Evolutionary conservation across 1,140 invertebrate species (phyloP), one percentile per base, ranked within the genome.

Genomic region (Fopius arisanus): DNA sequence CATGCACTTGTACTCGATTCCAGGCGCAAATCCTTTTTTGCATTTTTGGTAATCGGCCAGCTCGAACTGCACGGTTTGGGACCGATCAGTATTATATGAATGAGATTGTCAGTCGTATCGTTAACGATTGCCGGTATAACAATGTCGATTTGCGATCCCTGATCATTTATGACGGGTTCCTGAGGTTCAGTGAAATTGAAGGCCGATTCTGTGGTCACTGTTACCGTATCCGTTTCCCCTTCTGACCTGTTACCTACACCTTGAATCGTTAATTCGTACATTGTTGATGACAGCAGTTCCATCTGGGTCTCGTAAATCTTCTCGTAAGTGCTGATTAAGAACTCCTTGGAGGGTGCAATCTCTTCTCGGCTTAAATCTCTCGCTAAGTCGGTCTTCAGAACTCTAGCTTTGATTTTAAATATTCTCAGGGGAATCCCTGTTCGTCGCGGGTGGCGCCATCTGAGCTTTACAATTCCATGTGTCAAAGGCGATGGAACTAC

Each of bases 51-150:
- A 78, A n/a, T 40, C 21, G 29, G 0, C 4, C 16, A 41, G 28
- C 16, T 41, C 75, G 29, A 48, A 1, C 77, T 14, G 14, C 82
- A 83, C 12, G 51, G 40, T n/a, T 66, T 31, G 0, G 72, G 14
- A 0, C 81, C 80, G 31, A 77, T 70, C 7, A 83, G 68, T 0
- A 81, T 19, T 0, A 83, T 63, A 3, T 78, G 28, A 19, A 76
- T 73, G 0, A 28, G 4, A 26, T 78, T 81, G 0, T 67, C 19
- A 16, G 21, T 69, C 0, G 80, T 76, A 3, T 78, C 75, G 5
- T 83, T 75, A 1, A 74, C 1, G 1, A 83, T 40, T 19, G 12
- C 0, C 0, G 82, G 82, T 43, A 83, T 78, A 16, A 40, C 41
- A 29, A 83, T 67, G 5, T 21, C 23, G 3, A 83, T 78, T 2